Evolutionary conservation across 2,888 invertebrate genomes (phyloP).

Genomic region (Ophonus ardosiacus): DNA sequence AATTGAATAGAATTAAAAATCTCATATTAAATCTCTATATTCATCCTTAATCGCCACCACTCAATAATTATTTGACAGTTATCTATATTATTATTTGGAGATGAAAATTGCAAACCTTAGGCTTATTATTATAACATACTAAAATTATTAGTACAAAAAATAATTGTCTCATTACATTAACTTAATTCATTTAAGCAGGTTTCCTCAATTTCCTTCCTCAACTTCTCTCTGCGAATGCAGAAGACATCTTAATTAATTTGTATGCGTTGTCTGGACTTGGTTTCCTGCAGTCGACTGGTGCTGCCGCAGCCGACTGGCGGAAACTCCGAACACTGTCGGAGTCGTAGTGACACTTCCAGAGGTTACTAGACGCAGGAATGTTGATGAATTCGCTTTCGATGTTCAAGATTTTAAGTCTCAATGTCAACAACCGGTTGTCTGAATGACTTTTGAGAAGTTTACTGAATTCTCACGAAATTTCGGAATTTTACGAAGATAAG

Average conservation of each 20-base stretch:
- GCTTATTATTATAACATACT: no score
- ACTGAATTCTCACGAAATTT: background rate
- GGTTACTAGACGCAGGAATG: slow-evolving; percentile 13
- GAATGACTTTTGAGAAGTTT: background rate
- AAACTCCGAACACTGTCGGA: slow-evolving; percentile 11
- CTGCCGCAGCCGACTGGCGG: slow-evolving; percentile 8
- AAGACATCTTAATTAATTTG: slow-evolving; percentile 52
- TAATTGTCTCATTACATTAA: background rate
- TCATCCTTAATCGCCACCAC: no score
- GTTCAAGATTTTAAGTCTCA: slow-evolving; percentile 10
- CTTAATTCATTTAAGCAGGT: background rate
- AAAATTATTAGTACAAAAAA: no score
- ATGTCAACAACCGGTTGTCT: slow-evolving; percentile 36
- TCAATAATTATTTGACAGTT: no score
- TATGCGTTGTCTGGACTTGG: slow-evolving; percentile 1
- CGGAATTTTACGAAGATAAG: no score
- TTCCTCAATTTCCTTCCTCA: background rate
- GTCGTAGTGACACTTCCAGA: slow-evolving; percentile 6
- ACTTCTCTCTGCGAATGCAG: background rate
- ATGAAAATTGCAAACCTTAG: no score
- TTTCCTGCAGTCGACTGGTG: background rate
- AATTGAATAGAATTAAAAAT: no score
- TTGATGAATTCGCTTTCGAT: slow-evolving; percentile 33
- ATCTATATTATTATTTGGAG: no score
- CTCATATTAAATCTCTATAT: no score